Base-by-base conservation (phyloP, 2,113 vertebrate species). In the Smithornis capensis region DNA sequence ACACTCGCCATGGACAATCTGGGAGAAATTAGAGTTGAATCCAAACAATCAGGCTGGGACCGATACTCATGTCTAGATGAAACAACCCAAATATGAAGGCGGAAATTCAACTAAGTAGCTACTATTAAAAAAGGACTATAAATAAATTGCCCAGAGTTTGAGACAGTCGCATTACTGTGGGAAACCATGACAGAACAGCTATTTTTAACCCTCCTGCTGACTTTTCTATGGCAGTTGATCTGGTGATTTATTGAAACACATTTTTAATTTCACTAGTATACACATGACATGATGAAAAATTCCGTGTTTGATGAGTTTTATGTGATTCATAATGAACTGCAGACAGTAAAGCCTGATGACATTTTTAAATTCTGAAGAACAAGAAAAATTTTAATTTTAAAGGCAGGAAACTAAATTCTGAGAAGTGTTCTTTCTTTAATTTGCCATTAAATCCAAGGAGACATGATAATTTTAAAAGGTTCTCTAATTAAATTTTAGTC, bases 71-170 rank as follows among this genome's bases (percentile, higher is more conserved):
- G 52, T 85, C 90, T 92, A 89, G 73, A 93, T 93, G 91, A 96
- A 96, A 97, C 75, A 90, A 84, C 28, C 12, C 33, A 90, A 96
- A 88, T 95, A 92, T 62, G 68, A 96, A 90, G 79, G 44, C 42
- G 25, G 88, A 95, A 95, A 93, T 76, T 92, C 60, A 93, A 78
- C 89, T 96, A 94, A 93, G 92, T 80, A 94, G 83, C 80, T 94
- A 70, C 94, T 95, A 92, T 90, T 96, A 90, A 94, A 92, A 91
- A 92, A 70, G 52, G 52, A 55, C 91, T 92, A 75, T 90, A 90
- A 96, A 92, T 94, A 94, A 89, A 89, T 92, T 84, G 56, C 49
- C 57, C 71, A 64, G 83, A 21, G 29, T 84, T 92, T 91, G 56
- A 92, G 44, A 75, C 50, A 60, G 94, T 68, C 4, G 2, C 40